Evolutionary conservation across 2,113 vertebrate species (phyloP), one percentile per base, ranked within the genome.

Genomic region (Hippocampus mohnikei): DNA sequence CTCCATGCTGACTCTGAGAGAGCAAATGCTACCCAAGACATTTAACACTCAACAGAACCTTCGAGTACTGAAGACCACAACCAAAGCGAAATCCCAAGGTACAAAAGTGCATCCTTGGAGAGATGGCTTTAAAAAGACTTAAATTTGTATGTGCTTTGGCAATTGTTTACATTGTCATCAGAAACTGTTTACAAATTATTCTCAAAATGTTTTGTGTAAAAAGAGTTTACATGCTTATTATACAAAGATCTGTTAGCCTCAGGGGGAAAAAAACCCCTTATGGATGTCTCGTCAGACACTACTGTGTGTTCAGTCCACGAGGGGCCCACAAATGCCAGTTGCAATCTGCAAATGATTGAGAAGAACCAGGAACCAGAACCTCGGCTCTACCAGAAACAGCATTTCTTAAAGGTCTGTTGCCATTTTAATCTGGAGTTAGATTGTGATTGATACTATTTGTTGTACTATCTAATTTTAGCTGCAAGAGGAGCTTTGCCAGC

Each of bases 1-100:
- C 8, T 94, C 94, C 18, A 78, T 95, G 76, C 50, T 98, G 67
- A 77, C 7, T 1, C 88, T 96, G n/a, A 94, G 88, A 79, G 76
- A 85, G 3, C 67, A 69, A 0, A 66, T 83, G 80, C 1, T 72
- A 16, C 80, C 78, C 1, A 71, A 5, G n/a, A 50, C 11, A 0
- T 1, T 0, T 1, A 8, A 1, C 3, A 16, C 8, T 29, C 21
- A 18, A 21, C 69, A 6, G 37, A 79, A 1, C 25, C 53, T 16
- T 40, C 60, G 8, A 59, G 25, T 10, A 3, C 7, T 50, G 5
- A 78, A 79, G 15, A 8, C 71, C 5, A 33, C 0, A 53, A 21
- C 65, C 48, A 0, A 16, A 64, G 15, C 46, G 27, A 29, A 15
- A 68, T 11, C 40, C 37, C 16, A 67, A 80, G 84, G 86, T 89